Base-by-base conservation (phyloP, 2,113 vertebrate species). In the Oceanites oceanicus region DNA sequence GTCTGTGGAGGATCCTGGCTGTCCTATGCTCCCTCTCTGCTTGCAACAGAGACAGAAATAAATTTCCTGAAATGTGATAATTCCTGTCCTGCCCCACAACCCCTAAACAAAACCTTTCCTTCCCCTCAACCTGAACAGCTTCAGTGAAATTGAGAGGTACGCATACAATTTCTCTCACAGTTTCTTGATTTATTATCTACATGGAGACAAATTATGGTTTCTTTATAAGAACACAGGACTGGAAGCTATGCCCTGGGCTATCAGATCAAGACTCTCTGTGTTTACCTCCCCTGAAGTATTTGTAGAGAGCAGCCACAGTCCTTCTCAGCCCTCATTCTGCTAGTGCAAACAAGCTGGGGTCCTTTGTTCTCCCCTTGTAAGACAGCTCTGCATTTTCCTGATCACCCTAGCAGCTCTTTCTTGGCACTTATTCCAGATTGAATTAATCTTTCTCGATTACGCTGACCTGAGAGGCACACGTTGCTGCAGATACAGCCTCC, bases 121-220 rank as follows among this genome's bases (percentile, higher is more conserved):
- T 91, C 58, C 22, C 58, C 23, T 61, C 34, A 72, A 29, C 13
- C 40, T n/a, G 45, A 87, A 84, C 0, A 0, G 58, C 58, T 76
- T 75, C 55, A 29, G 58, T 36, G 40, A 92, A 42, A 80, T 10
- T 10, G 19, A 88, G 62, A 86, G 25, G 53, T 42, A 42, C 3
- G 1, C 29, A 52, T 29, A 26, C 40, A 42, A 66, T 76, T 87
- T 50, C 73, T 82, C 83, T 70, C 53, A 8, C 53, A 13, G 45
- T 65, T 65, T 85, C 50, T 76, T 92, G 70, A 94, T 91, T 92
- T 89, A 83, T 78, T 78, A 53, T 49, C 45, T 56, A 66, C 45
- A 29, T 8, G 26, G 74, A 82, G 50, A 95, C 66, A 78, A 96
- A 85, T 75, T 67, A 55, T 1, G 0, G 58, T 40, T 82, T 25